Conservation (phyloP, 2,888 invertebrate genomes). For the Apodemia mormo region DNA sequence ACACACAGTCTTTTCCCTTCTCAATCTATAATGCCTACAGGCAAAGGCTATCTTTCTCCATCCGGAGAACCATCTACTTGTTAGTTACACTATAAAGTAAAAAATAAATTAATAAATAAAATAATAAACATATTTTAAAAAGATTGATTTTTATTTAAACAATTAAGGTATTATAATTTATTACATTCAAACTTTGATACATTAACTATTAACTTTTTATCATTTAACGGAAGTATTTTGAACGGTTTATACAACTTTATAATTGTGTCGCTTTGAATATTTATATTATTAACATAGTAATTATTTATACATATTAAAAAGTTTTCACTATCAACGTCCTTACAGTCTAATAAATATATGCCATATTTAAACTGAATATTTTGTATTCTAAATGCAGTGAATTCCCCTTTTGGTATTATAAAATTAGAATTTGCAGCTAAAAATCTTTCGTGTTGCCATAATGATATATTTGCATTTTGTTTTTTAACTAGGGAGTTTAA, state of each 20-base stretch:
- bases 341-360: slow-evolving; percentile 52
- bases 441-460: slow-evolving; percentile 81
- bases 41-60: too few relatives aligned
- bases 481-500: slow-evolving; percentile 68
- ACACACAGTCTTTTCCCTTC: too few relatives aligned
- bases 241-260: slow-evolving; percentile 65
- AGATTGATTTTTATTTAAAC: too few relatives aligned
- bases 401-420: slow-evolving; percentile 59
- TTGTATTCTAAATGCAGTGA: slow-evolving; percentile 52
- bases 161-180: slow-evolving; percentile 8
- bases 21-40: too few relatives aligned
- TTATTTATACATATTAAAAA: slow-evolving; percentile 59
- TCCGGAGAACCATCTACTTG: too few relatives aligned
- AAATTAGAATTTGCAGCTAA: slow-evolving; percentile 69
- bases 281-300: slow-evolving; percentile 47
- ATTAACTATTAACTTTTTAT: slow-evolving; percentile 58
- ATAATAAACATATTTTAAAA: too few relatives aligned
- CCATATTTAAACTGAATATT: slow-evolving; percentile 58
- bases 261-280: slow-evolving; percentile 45
- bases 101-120: too few relatives aligned
- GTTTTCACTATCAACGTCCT: slow-evolving; percentile 47
- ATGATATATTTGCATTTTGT: slow-evolving; percentile 64
- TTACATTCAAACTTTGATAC: slow-evolving; percentile 66
- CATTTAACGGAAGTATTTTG: slow-evolving; percentile 45
- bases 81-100: too few relatives aligned